Conservation (phyloP, 2,888 invertebrate species). For the Diaprepes abbreviatus region DNA sequence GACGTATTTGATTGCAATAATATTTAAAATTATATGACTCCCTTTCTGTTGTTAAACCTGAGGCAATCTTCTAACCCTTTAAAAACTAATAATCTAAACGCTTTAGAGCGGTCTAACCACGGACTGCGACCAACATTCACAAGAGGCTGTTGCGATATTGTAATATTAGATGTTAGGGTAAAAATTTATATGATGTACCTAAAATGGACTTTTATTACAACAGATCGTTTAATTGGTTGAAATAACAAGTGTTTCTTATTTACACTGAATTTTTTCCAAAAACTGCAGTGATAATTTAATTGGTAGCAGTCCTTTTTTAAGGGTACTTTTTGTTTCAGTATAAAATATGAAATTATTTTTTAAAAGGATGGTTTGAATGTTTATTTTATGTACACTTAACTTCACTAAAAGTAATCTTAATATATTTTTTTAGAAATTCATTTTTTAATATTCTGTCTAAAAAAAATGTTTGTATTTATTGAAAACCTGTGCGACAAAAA, state of each 20-base stretch:
- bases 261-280: not conserved
- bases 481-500: too few relatives aligned
- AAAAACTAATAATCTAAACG: conserved; percentile 66
- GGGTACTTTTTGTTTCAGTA: too few relatives aligned
- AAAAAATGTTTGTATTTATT: too few relatives aligned
- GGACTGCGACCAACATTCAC: conserved; percentile 64
- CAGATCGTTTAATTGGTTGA: not conserved
- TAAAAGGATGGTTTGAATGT: too few relatives aligned
- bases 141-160: conserved; percentile 68
- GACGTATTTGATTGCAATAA: too few relatives aligned
- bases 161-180: conserved; percentile 65
- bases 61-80: conserved; percentile 41
- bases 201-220: conserved; percentile 11
- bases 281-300: not conserved
- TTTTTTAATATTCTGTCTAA: too few relatives aligned
- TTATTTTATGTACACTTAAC: too few relatives aligned
- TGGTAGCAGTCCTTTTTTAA: not conserved
- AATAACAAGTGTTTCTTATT: not conserved
- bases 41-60: too few relatives aligned
- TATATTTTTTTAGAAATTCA: too few relatives aligned
- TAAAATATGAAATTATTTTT: too few relatives aligned
- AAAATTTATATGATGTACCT: conserved; percentile 60
- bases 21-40: too few relatives aligned
- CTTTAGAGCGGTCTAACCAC: conserved; percentile 65
- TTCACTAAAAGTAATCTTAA: too few relatives aligned